Conservation (phyloP, 2,888 invertebrate species). For the Baronia brevicornis region DNA sequence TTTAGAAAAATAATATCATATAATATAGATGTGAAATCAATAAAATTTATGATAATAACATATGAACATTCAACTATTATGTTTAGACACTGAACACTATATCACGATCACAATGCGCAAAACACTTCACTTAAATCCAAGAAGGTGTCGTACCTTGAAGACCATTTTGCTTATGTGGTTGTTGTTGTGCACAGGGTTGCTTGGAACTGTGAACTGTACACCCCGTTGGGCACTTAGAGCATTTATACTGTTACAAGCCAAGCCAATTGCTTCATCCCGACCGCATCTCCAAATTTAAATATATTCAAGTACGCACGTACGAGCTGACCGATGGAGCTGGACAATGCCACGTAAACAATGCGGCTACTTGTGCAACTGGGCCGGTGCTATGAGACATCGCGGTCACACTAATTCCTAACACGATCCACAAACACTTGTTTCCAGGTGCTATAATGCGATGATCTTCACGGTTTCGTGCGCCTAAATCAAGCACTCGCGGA, state of each 20-base stretch:
- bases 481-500: slow-evolving; percentile 27
- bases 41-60: background rate
- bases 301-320: slow-evolving; percentile 76
- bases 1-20: too few relatives aligned
- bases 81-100: slow-evolving; percentile 11
- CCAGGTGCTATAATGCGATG: slow-evolving; percentile 34
- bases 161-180: slow-evolving; percentile 50
- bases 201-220: slow-evolving; percentile 60
- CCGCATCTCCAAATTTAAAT: slow-evolving; percentile 74
- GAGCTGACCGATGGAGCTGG: slow-evolving; percentile 49
- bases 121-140: slow-evolving; percentile 37
- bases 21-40: background rate
- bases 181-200: slow-evolving; percentile 56
- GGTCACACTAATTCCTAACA: slow-evolving; percentile 53
- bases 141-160: slow-evolving; percentile 57
- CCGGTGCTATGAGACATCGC: slow-evolving; percentile 52
- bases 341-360: slow-evolving; percentile 70
- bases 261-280: slow-evolving; percentile 65
- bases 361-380: slow-evolving; percentile 59
- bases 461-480: slow-evolving; percentile 31
- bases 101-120: slow-evolving; percentile 22
- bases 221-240: slow-evolving; percentile 46
- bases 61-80: background rate
- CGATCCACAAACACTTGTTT: slow-evolving; percentile 35
- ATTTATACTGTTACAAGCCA: slow-evolving; percentile 54